Evolutionary conservation across 1,140 invertebrate genomes (phyloP).

Genomic region (Brachionus manjavacas): DNA sequence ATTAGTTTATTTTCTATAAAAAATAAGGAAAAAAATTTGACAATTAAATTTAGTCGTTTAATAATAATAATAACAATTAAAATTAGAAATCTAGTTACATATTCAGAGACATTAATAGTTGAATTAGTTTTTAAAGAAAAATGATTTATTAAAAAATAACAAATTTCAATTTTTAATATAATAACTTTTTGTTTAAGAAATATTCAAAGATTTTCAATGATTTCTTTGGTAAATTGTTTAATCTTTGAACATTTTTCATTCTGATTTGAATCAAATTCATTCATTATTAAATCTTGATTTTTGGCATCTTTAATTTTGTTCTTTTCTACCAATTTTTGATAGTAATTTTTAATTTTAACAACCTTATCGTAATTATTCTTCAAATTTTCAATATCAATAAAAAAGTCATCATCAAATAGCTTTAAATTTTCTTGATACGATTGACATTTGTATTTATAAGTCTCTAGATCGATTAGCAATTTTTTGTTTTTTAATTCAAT

Average conservation of each 20-base stretch:
- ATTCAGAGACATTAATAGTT: too few relatives aligned
- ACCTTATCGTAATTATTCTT: constrained; percentile 16
- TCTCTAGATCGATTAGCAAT: constrained; percentile 1
- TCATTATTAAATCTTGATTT: background rate
- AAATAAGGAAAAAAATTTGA: too few relatives aligned
- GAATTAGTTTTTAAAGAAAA: too few relatives aligned
- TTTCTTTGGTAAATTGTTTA: background rate
- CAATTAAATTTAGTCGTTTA: too few relatives aligned
- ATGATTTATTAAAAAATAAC: too few relatives aligned
- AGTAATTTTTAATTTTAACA: background rate
- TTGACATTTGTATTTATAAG: constrained; percentile 12
- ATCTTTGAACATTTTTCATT: background rate
- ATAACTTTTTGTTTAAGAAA: background rate
- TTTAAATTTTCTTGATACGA: background rate
- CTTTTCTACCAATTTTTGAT: background rate
- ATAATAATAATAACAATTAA: too few relatives aligned
- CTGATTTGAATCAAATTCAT: background rate
- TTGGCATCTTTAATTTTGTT: background rate
- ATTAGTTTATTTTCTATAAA: too few relatives aligned
- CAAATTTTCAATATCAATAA: constrained; percentile 1
- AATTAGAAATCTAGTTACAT: too few relatives aligned
- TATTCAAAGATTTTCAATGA: background rate
- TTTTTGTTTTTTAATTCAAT: constrained; percentile 4
- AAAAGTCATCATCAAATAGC: constrained; percentile 15
- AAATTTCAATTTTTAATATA: too few relatives aligned